Evolutionary conservation across 2,113 vertebrate species (phyloP).

Genomic region (Barbus barbus): DNA sequence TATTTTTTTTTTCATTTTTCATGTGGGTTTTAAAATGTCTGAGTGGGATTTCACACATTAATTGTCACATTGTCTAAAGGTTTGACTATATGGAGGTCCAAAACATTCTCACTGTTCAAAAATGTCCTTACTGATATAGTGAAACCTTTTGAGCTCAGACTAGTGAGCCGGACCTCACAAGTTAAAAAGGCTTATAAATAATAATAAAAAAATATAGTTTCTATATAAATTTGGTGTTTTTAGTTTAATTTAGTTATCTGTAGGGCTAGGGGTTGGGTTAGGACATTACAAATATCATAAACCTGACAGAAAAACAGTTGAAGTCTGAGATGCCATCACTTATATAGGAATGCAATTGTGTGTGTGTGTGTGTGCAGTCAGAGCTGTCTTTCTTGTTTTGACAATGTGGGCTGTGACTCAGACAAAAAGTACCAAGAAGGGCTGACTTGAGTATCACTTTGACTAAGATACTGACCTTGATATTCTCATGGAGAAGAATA

Average conservation of each 20-base stretch:
- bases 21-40: neutral
- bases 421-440: slow-evolving; percentile 46
- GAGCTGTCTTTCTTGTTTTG: slow-evolving; percentile 24
- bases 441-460: slow-evolving; percentile 48
- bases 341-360: neutral
- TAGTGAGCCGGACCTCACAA: neutral
- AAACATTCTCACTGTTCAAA: neutral
- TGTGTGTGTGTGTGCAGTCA: neutral
- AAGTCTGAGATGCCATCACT: neutral
- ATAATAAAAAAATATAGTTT: no score
- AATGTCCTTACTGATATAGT: neutral
- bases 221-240: no score
- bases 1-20: neutral
- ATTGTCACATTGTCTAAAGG: neutral
- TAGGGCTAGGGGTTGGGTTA: neutral
- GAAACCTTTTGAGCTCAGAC: neutral
- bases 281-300: neutral
- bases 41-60: neutral
- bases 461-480: slow-evolving; percentile 53
- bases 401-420: slow-evolving; percentile 46
- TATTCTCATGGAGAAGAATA: slow-evolving; percentile 45
- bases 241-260: no score
- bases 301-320: neutral
- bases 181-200: neutral
- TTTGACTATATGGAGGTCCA: neutral